Conservation (phyloP, 1,140 invertebrate genomes). For the Frieseomelitta varia region DNA sequence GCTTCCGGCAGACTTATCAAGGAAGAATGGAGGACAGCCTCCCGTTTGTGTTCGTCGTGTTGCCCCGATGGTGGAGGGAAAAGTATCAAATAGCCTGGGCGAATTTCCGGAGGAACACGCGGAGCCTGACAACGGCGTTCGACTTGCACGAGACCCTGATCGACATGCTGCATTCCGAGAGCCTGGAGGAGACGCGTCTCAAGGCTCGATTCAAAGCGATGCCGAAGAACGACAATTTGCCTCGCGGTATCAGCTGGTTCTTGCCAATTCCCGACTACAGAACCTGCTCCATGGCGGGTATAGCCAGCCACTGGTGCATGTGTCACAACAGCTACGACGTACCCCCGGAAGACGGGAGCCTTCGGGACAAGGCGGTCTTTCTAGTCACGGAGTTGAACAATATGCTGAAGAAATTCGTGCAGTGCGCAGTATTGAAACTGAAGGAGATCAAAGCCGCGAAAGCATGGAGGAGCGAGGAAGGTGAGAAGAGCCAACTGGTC, state of each 20-base stretch:
- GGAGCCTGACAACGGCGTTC: slow-evolving; percentile 84
- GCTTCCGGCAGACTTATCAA: slow-evolving; percentile 85
- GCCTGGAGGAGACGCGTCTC: slow-evolving; percentile 70
- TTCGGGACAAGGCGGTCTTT: slow-evolving; percentile 82
- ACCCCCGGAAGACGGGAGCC: slow-evolving; percentile 79
- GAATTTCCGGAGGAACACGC: slow-evolving; percentile 83
- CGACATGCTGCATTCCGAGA: slow-evolving; percentile 83
- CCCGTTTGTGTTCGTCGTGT: slow-evolving; percentile 85
- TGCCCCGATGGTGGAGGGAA: slow-evolving; percentile 84
- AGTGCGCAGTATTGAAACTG: slow-evolving; percentile 84
- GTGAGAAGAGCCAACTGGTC: slow-evolving; percentile 73
- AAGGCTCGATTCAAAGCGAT: slow-evolving; percentile 62
- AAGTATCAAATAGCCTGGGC: slow-evolving; percentile 80
- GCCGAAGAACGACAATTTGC: slow-evolving; percentile 66
- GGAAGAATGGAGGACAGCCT: slow-evolving; percentile 87
- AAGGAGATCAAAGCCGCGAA: slow-evolving; percentile 83
- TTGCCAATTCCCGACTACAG: slow-evolving; percentile 86
- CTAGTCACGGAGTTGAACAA: slow-evolving; percentile 86
- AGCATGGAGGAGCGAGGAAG: slow-evolving; percentile 79
- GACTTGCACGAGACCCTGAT: slow-evolving; percentile 86
- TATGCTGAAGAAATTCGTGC: slow-evolving; percentile 83
- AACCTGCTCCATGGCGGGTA: slow-evolving; percentile 88
- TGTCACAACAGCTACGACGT: slow-evolving; percentile 86
- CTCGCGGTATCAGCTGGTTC: slow-evolving; percentile 89
- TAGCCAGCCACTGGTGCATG: slow-evolving; percentile 92